Conservation (phyloP, 2,888 invertebrate genomes). For the Chaitophorus viminalis region DNA sequence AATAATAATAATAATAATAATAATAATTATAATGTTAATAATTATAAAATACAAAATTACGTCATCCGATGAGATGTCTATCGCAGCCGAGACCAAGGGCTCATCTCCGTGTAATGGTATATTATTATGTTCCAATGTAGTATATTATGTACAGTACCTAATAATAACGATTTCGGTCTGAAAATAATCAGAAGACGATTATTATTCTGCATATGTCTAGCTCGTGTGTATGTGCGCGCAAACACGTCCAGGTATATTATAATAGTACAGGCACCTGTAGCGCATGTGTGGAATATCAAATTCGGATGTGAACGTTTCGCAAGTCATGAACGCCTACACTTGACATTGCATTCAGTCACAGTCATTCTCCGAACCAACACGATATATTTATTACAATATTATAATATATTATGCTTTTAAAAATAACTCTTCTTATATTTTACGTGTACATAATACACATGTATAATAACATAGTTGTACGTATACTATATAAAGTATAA, state of each 20-base stretch:
- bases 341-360: slow-evolving; percentile 43
- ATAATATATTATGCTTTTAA: too few relatives aligned
- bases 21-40: neutral
- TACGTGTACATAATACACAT: neutral
- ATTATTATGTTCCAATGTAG: slow-evolving; percentile 14
- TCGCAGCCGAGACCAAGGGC: neutral
- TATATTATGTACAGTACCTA: neutral
- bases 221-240: neutral
- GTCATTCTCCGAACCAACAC: slow-evolving; percentile 24
- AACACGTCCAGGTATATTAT: neutral
- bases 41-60: slow-evolving; percentile 8
- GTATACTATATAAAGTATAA: neutral
- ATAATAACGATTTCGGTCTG: slow-evolving; percentile 26
- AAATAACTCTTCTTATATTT: too few relatives aligned
- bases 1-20: neutral
- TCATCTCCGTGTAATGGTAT: slow-evolving; percentile 18
- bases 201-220: slow-evolving; percentile 30
- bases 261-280: neutral
- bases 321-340: slow-evolving; percentile 54
- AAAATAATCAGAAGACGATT: slow-evolving; percentile 41
- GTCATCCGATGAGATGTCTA: slow-evolving; percentile 36
- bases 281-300: slow-evolving; percentile 32
- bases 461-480: neutral
- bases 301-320: slow-evolving; percentile 48
- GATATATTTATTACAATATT: neutral